These are phyloP conservation scores for Agapornis roseicollis DNA, from an alignment of 2,113 vertebrate species.

Conservation along the genomic window DNA sequence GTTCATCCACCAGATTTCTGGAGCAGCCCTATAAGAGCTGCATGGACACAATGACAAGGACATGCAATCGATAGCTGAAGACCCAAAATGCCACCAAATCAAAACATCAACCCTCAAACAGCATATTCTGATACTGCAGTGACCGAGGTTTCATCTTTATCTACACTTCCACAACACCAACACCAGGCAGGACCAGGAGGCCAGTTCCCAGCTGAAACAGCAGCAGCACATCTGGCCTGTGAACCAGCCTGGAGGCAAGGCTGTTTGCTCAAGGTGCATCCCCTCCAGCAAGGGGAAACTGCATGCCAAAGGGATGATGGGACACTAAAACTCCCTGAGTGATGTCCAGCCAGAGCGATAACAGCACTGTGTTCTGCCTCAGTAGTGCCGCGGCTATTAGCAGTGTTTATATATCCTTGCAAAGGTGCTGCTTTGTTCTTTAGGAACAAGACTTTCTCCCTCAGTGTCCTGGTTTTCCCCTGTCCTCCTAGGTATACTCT, in stretches of 20 bases:
- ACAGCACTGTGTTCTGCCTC: neutral
- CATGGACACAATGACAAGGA: neutral
- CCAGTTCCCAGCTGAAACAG: neutral
- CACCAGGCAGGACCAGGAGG: accelerated
- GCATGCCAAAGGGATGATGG: neutral
- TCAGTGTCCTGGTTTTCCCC: neutral
- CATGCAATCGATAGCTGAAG: neutral
- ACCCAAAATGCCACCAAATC: neutral
- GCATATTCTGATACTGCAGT: neutral
- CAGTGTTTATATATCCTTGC: neutral
- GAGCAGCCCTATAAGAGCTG: neutral
- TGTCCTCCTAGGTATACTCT: neutral
- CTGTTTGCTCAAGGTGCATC: neutral
- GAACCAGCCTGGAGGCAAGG: accelerated
- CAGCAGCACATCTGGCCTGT: neutral
- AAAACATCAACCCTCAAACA: neutral
- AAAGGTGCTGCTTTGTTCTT: neutral
- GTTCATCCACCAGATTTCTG: neutral
- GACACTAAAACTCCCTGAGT: neutral
- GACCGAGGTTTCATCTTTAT: neutral
- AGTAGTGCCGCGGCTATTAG: neutral
- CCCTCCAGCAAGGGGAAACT: neutral
- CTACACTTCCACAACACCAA: neutral
- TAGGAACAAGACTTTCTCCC: neutral
- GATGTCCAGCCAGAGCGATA: neutral